Base-by-base conservation (phyloP, 2,113 vertebrate species). In the Neodon shergylaensis region DNA sequence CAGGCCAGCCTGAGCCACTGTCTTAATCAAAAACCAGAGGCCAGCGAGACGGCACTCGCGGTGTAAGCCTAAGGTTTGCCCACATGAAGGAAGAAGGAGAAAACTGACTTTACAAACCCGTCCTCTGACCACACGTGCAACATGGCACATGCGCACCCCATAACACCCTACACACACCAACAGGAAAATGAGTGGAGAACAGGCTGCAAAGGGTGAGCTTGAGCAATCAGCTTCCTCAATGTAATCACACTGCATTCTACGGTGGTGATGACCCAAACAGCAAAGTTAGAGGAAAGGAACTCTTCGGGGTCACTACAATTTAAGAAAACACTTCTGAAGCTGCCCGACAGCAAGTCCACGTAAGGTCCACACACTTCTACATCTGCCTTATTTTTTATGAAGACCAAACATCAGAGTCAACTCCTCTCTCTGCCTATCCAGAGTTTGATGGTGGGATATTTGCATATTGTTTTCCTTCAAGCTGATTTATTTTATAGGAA, bases 401-500 rank as follows among this genome's bases (percentile, higher is more conserved):
- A 61, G 36, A 73, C 66, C 33, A 73, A 10, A 73, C 68, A 9
- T 0, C 66, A 72, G 63, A 39, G 33, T 11, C 11, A 19, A 36
- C 21, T 58, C 72, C 36, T 44, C 39, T 54, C 52, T 14, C 12
- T 6, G 54, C 86, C 74, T 11, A 88, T 17, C 86, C 85, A 33
- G 49, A 96, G 85, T 82, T 54, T 81, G 28, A 76, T 16, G 74
- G 28, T 88, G 26, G 7, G 77, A 16, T 42, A 90, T 76, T 54
- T 58, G 28, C 65, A 63, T 68, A 22, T 31, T 94, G 47, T 68
- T 65, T 65, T 49, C 22, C 58, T 95, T 68, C 36, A 90, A 90
- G 93, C 77, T 70, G 84, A 88, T 8, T 22, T 90, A 65, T 79
- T 77, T 93, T 68, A 92, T 90, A 82, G 65, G 87, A 85, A 88